These are phyloP conservation scores for Epinephelus coioides DNA, from an alignment of 2,797 vertebrate species.

Conservation along the genomic window DNA sequence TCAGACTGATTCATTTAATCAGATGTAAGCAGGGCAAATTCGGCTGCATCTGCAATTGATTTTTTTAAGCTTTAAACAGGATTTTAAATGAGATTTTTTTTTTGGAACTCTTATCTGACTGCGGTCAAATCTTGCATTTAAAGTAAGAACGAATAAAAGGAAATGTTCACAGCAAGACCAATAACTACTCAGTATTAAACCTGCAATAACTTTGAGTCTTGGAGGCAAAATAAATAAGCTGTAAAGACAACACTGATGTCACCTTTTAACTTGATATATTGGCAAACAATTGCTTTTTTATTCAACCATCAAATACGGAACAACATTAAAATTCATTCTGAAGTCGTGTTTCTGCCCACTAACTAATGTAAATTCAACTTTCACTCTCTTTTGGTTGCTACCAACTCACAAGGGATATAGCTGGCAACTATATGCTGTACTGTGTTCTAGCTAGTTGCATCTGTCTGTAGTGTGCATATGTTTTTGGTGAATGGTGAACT, in stretches of 20 bases:
- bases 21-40: slow-evolving; percentile 28
- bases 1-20: slow-evolving; percentile 55
- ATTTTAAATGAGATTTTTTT: slow-evolving; percentile 1
- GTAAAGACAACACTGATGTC: too few species aligned
- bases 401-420: background rate
- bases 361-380: background rate
- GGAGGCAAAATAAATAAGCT: too few species aligned
- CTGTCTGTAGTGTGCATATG: too few species aligned
- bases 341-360: background rate
- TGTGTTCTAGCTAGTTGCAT: background rate
- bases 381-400: background rate
- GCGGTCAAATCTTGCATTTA: slow-evolving; percentile 16
- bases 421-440: background rate
- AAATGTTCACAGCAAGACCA: background rate
- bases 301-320: background rate
- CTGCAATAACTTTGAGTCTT: too few species aligned
- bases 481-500: too few species aligned
- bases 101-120: background rate
- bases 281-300: background rate
- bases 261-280: background rate
- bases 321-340: background rate
- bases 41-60: slow-evolving; percentile 17
- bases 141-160: background rate
- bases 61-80: slow-evolving; percentile 5
- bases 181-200: too few species aligned